Conservation (phyloP, 2,113 vertebrate species). For the Trinectes maculatus region DNA sequence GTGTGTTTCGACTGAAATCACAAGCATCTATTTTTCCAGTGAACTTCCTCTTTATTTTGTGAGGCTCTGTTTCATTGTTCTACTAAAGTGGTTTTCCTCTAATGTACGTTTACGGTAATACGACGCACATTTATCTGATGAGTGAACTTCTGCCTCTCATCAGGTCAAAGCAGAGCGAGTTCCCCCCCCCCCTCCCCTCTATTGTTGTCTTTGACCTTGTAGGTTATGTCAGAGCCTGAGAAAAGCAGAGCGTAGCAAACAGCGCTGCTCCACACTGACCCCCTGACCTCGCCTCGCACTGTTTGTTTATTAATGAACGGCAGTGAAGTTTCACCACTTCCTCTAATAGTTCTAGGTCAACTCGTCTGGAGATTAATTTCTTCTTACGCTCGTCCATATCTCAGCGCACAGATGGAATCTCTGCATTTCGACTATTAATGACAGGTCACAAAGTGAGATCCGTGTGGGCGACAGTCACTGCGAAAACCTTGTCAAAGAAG, state of each 20-base stretch:
- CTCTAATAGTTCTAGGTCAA: slow-evolving; percentile 61
- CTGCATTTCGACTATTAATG: slow-evolving; percentile 4
- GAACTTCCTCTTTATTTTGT: slow-evolving; percentile 66
- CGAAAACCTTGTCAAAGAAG: slow-evolving; percentile 23
- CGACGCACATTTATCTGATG: slow-evolving; percentile 65
- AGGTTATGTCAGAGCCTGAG: slow-evolving; percentile 63
- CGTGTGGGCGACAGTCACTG: slow-evolving; percentile 26
- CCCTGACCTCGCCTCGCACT: slow-evolving; percentile 31
- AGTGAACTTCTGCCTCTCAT: slow-evolving; percentile 56
- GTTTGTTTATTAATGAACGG: slow-evolving; percentile 69
- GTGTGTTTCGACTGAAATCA: slow-evolving; percentile 32
- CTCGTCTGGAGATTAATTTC: slow-evolving; percentile 48
- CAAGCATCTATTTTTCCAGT: slow-evolving; percentile 58
- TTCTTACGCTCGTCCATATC: slow-evolving; percentile 28
- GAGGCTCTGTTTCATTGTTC: slow-evolving; percentile 70
- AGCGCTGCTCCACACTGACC: slow-evolving; percentile 41
- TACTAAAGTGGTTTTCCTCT: slow-evolving; percentile 73
- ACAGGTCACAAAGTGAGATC: slow-evolving; percentile 12
- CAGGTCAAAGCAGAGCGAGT: slow-evolving; percentile 58
- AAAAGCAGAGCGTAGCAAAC: slow-evolving; percentile 58
- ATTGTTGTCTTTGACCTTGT: slow-evolving; percentile 73
- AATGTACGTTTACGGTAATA: slow-evolving; percentile 66
- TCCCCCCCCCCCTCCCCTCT: too few species aligned
- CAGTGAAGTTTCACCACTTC: slow-evolving; percentile 60
- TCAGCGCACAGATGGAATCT: slow-evolving; percentile 31